phyloP scores from a whole-genome alignment of 2,797 vertebrate species.

The Erpetoichthys calabaricus region DNA sequence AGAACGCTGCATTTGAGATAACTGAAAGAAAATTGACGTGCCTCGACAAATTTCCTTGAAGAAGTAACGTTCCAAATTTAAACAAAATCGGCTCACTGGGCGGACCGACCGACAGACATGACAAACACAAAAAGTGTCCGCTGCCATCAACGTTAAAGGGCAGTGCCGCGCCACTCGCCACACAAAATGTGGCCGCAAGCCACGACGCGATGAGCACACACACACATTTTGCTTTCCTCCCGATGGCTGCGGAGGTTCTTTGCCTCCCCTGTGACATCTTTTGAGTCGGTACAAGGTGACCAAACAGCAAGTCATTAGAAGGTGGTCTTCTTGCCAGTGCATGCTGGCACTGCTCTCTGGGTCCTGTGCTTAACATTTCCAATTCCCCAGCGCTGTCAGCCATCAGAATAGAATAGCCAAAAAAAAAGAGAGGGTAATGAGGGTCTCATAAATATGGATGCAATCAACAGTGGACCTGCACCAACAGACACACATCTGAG shows the following conservation, averaged over 20 bases:
- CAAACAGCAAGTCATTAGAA: slow-evolving; percentile 1
- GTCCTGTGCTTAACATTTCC: neutral
- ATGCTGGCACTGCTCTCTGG: neutral
- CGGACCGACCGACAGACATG: no score
- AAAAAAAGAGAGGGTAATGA: slow-evolving; percentile 4
- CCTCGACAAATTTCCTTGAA: no score
- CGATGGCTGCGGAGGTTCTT: neutral
- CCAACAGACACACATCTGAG: slow-evolving; percentile 6
- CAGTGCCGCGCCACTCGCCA: no score
- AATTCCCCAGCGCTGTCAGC: slow-evolving; percentile 6
- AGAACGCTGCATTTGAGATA: no score
- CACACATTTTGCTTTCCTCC: neutral
- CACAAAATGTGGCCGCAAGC: no score
- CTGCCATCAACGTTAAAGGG: no score
- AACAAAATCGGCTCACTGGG: no score
- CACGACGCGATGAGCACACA: no score
- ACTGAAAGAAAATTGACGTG: no score
- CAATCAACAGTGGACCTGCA: slow-evolving; percentile 5
- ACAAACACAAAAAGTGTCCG: no score
- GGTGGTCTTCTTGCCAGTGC: slow-evolving; percentile 3
- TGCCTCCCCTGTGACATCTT: slow-evolving; percentile 5
- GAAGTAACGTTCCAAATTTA: no score
- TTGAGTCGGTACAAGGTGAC: neutral
- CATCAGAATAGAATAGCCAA: neutral
- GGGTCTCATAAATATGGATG: slow-evolving; percentile 4